A percentile compares a stretch with the other conserved stretches of the same genome.
Conservation (phyloP, 2,888 invertebrate genomes). For the Auanema sp. region DNA sequence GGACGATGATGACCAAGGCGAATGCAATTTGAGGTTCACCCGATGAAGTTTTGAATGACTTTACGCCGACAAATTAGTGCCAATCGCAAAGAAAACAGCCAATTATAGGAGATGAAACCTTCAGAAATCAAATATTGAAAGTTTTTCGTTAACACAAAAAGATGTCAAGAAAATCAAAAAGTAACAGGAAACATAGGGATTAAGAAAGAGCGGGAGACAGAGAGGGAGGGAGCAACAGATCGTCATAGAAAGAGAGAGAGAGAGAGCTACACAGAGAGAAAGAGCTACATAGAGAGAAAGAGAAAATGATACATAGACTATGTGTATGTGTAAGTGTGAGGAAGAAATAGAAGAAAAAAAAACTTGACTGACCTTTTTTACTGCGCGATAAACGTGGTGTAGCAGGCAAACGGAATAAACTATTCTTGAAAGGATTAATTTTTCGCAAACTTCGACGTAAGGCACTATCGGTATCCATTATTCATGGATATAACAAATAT, state of each 20-base stretch:
- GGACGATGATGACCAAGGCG: no score
- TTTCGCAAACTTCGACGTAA: conserved; percentile 19
- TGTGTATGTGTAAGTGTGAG: background rate
- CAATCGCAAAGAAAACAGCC: no score
- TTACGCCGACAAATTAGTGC: no score
- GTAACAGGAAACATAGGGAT: background rate
- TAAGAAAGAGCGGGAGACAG: background rate
- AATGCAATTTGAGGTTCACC: no score
- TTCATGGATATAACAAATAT: background rate
- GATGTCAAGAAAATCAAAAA: background rate
- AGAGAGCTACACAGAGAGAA: conserved; percentile 1
- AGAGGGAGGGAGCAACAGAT: background rate
- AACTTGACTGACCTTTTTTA: conserved; percentile 14
- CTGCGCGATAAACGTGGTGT: conserved; percentile 19
- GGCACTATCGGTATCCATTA: conserved; percentile 16
- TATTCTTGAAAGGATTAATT: conserved; percentile 21
- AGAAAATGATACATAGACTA: background rate
- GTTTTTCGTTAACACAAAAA: background rate
- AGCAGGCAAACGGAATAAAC: conserved; percentile 21
- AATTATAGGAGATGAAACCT: no score
- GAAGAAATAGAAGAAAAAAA: conserved; percentile 1
- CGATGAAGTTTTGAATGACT: no score
- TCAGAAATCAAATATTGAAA: no score
- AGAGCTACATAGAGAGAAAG: background rate
- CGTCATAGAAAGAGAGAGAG: conserved; percentile 1